A percentile compares a stretch with the other conserved stretches of the same genome.
Conservation (phyloP, 1,140 invertebrate genomes). For the Drosophila mauritiana region DNA sequence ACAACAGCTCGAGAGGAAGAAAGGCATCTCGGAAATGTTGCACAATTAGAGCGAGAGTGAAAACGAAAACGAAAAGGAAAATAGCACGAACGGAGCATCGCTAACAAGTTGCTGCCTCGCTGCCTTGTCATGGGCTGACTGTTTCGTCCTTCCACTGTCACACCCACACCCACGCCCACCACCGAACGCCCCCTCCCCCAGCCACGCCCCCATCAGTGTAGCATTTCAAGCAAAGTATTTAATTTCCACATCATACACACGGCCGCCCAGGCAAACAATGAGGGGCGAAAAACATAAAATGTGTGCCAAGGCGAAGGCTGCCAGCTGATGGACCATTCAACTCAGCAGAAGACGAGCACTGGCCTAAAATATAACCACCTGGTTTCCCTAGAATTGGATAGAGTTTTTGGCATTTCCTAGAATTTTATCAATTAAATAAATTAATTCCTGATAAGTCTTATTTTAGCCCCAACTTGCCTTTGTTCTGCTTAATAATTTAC, state of each 20-base stretch:
- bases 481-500: too few relatives aligned
- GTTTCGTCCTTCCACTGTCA: constrained; percentile 24
- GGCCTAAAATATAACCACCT: background rate
- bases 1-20: constrained; percentile 29
- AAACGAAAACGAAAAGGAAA: constrained; percentile 27
- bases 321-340: constrained; percentile 30
- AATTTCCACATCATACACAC: constrained; percentile 75
- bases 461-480: too few relatives aligned
- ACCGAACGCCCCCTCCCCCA: constrained; percentile 5
- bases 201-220: constrained; percentile 45
- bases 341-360: constrained; percentile 9
- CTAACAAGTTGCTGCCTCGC: constrained; percentile 73
- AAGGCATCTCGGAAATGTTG: constrained; percentile 69
- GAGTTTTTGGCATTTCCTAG: background rate
- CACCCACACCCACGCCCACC: constrained; percentile 5
- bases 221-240: constrained; percentile 80
- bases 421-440: too few relatives aligned
- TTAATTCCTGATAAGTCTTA: too few relatives aligned
- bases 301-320: constrained; percentile 81
- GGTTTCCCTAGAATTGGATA: background rate
- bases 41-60: constrained; percentile 58
- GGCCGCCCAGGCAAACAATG: constrained; percentile 58
- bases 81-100: constrained; percentile 21
- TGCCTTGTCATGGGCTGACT: constrained; percentile 31
- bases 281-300: constrained; percentile 53